Conservation (phyloP, 2,113 vertebrate species). For the Spheniscus mendiculus region DNA sequence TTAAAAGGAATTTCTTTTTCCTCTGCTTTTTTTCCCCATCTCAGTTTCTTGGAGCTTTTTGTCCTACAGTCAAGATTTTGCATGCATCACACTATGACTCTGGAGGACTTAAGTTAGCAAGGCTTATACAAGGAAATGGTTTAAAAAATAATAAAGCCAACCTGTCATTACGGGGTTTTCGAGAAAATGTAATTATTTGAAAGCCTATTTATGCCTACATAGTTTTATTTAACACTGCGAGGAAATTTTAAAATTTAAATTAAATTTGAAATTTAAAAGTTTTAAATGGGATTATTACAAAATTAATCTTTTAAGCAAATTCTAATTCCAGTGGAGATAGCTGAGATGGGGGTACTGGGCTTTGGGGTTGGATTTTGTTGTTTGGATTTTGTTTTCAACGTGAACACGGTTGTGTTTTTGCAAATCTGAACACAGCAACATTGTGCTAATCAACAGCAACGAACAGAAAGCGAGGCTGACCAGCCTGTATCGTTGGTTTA, state of each 20-base stretch:
- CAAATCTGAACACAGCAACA: background rate
- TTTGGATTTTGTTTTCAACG: background rate
- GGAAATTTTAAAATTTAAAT: background rate
- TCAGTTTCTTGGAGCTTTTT: background rate
- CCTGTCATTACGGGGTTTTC: background rate
- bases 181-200: background rate
- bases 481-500: background rate
- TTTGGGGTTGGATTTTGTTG: background rate
- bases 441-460: background rate
- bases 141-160: background rate
- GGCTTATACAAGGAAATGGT: background rate
- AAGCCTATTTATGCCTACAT: background rate
- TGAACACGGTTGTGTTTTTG: background rate
- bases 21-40: background rate
- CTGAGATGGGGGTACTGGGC: fast-evolving
- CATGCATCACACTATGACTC: too few relatives aligned
- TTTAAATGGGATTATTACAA: background rate
- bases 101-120: background rate
- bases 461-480: background rate
- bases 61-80: background rate
- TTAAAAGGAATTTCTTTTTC: background rate
- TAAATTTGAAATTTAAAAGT: background rate
- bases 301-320: background rate
- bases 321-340: background rate
- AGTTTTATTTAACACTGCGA: background rate